These are phyloP conservation scores for Caenorhabditis brenneri DNA, from an alignment of 1,140 invertebrate species.

Conservation along the genomic window DNA sequence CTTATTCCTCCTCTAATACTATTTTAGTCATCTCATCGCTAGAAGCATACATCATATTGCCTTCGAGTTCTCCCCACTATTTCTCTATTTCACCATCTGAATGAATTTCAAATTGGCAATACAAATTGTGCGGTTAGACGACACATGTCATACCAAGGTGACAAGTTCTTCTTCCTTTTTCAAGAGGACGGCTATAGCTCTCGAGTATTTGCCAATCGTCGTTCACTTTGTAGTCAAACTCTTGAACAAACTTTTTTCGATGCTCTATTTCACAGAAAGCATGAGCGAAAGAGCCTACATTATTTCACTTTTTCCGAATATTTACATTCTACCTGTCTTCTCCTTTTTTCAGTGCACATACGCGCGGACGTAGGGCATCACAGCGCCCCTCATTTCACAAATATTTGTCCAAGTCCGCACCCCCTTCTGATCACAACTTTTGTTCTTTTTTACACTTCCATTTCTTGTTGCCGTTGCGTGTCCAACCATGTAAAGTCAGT, in stretches of 20 bases:
- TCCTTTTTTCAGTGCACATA: slow-evolving; percentile 17
- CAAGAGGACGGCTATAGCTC: not conserved
- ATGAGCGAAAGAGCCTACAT: not conserved
- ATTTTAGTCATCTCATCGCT: not conserved
- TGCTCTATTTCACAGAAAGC: not conserved
- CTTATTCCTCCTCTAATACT: not conserved
- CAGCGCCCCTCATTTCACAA: slow-evolving; percentile 22
- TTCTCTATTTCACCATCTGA: not conserved
- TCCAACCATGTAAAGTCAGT: slow-evolving; percentile 25
- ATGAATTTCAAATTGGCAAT: slow-evolving; percentile 36
- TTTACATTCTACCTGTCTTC: slow-evolving; percentile 38
- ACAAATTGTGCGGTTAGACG: not conserved
- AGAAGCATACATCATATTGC: slow-evolving; percentile 27
- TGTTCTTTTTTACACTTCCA: slow-evolving; percentile 22
- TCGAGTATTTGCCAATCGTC: not conserved
- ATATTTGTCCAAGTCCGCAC: slow-evolving; percentile 39
- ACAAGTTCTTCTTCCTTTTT: not conserved
- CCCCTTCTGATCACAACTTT: slow-evolving; percentile 25
- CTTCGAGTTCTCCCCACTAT: not conserved
- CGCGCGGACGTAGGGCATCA: slow-evolving; percentile 15
- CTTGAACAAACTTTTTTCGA: not conserved
- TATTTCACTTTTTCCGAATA: slow-evolving; percentile 17
- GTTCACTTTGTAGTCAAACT: not conserved
- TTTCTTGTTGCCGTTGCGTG: slow-evolving; percentile 23
- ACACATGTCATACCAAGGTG: not conserved